A percentile compares a stretch with the other conserved stretches of the same genome.
phyloP scores from a whole-genome alignment of 2,888 invertebrate species.

The Tetheella fluctuosa region DNA sequence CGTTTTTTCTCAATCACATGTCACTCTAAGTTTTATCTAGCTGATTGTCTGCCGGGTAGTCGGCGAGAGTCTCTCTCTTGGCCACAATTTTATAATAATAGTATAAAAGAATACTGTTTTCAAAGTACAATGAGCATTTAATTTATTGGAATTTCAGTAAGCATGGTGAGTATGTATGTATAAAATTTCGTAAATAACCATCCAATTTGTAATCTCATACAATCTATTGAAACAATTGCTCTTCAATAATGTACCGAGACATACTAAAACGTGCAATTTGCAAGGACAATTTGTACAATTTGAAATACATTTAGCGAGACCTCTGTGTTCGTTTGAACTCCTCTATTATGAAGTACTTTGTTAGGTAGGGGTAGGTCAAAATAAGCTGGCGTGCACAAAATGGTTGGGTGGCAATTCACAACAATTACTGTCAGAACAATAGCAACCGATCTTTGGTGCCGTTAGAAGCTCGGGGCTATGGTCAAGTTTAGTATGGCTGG shows the following conservation, averaged over 20 bases:
- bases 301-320: slow-evolving; percentile 1
- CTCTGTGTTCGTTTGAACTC: slow-evolving; percentile 4
- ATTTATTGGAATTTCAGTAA: background rate
- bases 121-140: background rate
- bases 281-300: slow-evolving; percentile 12
- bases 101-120: no score
- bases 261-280: slow-evolving; percentile 10
- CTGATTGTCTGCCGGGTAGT: no score
- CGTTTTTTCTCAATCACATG: no score
- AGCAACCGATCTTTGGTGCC: slow-evolving; percentile 61
- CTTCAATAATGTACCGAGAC: slow-evolving; percentile 7
- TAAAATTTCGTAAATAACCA: background rate
- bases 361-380: slow-evolving; percentile 22
- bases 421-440: slow-evolving; percentile 80
- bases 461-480: slow-evolving; percentile 57
- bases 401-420: slow-evolving; percentile 48
- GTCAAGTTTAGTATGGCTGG: slow-evolving; percentile 38
- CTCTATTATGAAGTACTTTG: background rate
- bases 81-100: no score
- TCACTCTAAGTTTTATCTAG: no score
- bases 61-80: no score
- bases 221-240: slow-evolving; percentile 17
- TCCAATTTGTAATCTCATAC: slow-evolving; percentile 11
- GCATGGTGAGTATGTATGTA: no score
- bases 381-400: slow-evolving; percentile 27